Percentiles rank a stretch among this genome's conserved stretches.
phyloP scores from a whole-genome alignment of 2,113 vertebrate species.

The Varanus salvator region DNA sequence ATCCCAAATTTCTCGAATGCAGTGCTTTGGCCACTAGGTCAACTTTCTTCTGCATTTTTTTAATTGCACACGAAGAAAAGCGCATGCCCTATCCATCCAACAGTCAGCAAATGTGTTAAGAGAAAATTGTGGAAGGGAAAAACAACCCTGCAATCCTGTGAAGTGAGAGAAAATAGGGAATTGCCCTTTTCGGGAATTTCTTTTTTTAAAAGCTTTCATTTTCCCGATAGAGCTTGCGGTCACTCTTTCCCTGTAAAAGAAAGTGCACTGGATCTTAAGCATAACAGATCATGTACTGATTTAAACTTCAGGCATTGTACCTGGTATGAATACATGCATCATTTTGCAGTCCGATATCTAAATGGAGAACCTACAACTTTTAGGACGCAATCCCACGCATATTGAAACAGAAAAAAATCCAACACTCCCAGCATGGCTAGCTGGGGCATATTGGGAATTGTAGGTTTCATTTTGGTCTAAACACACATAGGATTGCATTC shows the following conservation, averaged over 20 bases:
- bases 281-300: background rate
- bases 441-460: too few relatives aligned
- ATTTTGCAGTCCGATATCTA: background rate
- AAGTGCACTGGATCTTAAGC: background rate
- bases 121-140: background rate
- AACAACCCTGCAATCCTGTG: background rate
- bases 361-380: background rate
- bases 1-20: background rate
- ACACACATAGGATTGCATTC: too few relatives aligned
- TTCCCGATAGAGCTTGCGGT: background rate
- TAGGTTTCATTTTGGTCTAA: too few relatives aligned
- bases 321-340: background rate
- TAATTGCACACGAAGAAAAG: background rate
- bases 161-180: background rate
- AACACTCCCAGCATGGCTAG: too few relatives aligned
- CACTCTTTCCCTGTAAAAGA: background rate
- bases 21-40: background rate
- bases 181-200: background rate
- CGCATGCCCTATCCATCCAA: background rate
- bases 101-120: background rate
- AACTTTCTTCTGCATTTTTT: background rate
- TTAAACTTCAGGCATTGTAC: background rate
- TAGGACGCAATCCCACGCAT: too few relatives aligned
- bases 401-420: too few relatives aligned
- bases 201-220: background rate